A percentile compares a stretch with the other conserved stretches of the same genome.
Conservation (phyloP, 2,797 vertebrate species). For the Numenius phaeopus region DNA sequence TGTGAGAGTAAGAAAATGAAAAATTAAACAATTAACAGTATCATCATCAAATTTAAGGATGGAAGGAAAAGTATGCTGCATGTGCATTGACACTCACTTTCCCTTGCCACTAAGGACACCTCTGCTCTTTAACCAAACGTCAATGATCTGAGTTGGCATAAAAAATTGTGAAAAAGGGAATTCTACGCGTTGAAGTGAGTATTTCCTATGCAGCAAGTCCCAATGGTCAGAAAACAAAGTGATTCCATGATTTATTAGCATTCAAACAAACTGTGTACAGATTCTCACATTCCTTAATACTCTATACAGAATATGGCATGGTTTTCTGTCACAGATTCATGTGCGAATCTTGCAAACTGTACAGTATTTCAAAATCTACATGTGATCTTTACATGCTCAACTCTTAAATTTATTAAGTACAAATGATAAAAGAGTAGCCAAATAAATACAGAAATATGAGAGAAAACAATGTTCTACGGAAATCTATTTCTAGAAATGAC, state of each 20-base stretch:
- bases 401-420: not conserved
- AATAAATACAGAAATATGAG: constrained; percentile 1
- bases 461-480: not conserved
- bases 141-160: not conserved
- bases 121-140: not conserved
- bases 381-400: not conserved
- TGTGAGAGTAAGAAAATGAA: not conserved
- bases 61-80: not conserved
- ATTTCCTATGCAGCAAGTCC: constrained; percentile 26
- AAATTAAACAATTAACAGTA: constrained; percentile 1
- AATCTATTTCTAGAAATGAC: not conserved
- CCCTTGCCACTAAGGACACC: not conserved
- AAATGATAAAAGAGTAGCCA: constrained; percentile 20
- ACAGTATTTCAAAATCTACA: not conserved
- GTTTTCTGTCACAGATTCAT: constrained; percentile 3
- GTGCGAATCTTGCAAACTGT: not conserved
- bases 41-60: not conserved
- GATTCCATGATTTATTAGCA: constrained; percentile 67
- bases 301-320: not conserved
- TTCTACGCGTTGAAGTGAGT: not conserved
- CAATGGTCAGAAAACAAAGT: constrained; percentile 24
- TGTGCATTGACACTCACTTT: not conserved
- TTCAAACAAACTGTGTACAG: constrained; percentile 60
- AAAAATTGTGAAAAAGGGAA: not conserved
- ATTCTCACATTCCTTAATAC: constrained; percentile 54